phyloP scores from a whole-genome alignment of 1,140 invertebrate species.

The Drosophila bocki region DNA sequence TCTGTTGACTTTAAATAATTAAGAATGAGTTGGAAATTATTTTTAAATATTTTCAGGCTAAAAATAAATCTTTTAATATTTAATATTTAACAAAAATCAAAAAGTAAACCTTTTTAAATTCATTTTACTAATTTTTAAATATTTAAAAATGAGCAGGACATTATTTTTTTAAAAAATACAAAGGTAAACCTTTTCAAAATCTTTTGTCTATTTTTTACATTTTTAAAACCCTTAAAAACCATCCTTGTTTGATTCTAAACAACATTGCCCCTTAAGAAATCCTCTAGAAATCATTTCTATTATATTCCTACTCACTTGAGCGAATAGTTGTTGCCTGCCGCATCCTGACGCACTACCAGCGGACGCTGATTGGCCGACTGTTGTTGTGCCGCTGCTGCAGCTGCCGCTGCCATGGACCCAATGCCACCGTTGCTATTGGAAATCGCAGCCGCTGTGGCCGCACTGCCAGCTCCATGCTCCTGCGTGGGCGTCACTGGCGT shows the following conservation, averaged over 20 bases:
- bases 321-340: conserved; percentile 86
- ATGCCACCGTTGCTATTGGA: conserved; percentile 74
- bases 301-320: conserved; percentile 86
- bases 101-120: no score
- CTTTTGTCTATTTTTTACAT: background rate
- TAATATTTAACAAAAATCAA: no score
- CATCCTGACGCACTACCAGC: conserved; percentile 89
- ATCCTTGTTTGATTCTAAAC: background rate
- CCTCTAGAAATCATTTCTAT: accelerated
- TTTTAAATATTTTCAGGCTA: no score
- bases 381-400: conserved; percentile 71
- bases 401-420: conserved; percentile 72
- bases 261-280: no score
- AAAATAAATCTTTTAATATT: no score
- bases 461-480: conserved; percentile 85
- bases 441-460: conserved; percentile 64
- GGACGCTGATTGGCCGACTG: conserved; percentile 85
- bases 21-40: no score
- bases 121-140: no score
- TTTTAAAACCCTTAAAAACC: background rate
- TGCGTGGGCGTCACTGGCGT: conserved; percentile 90
- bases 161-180: background rate
- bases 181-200: accelerated
- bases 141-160: no score
- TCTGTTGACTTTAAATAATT: no score